Base-by-base conservation (phyloP, 2,888 invertebrate genomes). In the Calliphora vomitoria region DNA sequence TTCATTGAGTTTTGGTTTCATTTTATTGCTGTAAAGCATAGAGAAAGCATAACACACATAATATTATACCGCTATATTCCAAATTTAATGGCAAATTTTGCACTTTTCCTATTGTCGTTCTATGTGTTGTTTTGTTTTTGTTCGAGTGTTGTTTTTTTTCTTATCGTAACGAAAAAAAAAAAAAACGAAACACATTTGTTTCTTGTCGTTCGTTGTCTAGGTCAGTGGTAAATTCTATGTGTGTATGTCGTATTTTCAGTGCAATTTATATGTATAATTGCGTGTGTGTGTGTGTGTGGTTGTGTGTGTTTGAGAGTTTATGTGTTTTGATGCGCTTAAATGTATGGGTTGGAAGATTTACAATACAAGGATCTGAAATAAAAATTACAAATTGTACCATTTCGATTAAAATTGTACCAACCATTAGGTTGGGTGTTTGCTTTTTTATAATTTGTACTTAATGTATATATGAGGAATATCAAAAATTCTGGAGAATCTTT, bases 171-270 rank as follows among this genome's bases (percentile, higher is more conserved):
- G 8, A 25, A 44, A 31, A 35, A 2, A 4, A 38, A 38, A 69
- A 15, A 71, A 41, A 82, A 88, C 83, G 78, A 69, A 81, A 79
- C 47, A 80, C 86, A 89, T 79, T 88, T 89, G 88, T 85, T 83
- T 79, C 41, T 85, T 88, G 84, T 86, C 84, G 81, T 86, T 86
- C 71, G 82, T 88, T 89, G 90, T 91, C 87, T 92, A 91, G 92
- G 92, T 92, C 92, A 92, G 92, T 93, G 91, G 92, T 91, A 88
- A 88, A 86, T 83, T 60, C 66, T 66, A 3, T 81, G 71, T 55
- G 47, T 41, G 41, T 50, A 20, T 50, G 18, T 68, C 44, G 25
- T 64, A 60, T 83, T 38, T 53, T 11, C 31, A 82, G 31, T 74
- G 74, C 55, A 75, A 20, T 25, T 50, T 55, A 47, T 66, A 68